phyloP scores from a whole-genome alignment of 2,888 invertebrate genomes.

The Conomelus anceps region DNA sequence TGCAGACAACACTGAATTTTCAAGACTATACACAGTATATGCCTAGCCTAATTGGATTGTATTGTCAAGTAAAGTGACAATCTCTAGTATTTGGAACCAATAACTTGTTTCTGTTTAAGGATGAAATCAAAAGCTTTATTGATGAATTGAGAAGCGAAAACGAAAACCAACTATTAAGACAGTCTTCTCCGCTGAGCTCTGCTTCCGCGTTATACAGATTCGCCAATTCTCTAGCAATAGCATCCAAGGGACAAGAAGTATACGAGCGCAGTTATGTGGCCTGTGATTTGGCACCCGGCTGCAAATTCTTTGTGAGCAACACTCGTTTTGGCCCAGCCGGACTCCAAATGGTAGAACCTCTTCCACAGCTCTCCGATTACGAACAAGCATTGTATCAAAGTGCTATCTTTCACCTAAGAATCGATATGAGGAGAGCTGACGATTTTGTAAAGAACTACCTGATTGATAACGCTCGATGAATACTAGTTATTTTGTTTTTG shows the following conservation, averaged over 20 bases:
- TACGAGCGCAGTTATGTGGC: background rate
- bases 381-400: background rate
- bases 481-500: too few species aligned
- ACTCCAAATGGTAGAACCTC: background rate
- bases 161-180: background rate
- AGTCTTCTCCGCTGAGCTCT: background rate
- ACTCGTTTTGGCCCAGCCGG: background rate
- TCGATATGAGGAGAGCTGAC: background rate
- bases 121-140: background rate
- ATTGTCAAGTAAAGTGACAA: too few species aligned
- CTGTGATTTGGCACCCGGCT: background rate
- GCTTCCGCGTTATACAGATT: background rate
- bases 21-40: background rate
- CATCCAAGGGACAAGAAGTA: background rate
- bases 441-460: background rate
- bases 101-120: background rate
- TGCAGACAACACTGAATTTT: too few species aligned
- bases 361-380: background rate
- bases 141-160: background rate
- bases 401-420: background rate
- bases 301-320: background rate
- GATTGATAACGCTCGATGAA: too few species aligned
- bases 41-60: background rate
- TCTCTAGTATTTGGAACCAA: too few species aligned
- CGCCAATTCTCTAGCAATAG: background rate